phyloP scores from a whole-genome alignment of 2,113 vertebrate species.

The Microcebus griseorufus region DNA sequence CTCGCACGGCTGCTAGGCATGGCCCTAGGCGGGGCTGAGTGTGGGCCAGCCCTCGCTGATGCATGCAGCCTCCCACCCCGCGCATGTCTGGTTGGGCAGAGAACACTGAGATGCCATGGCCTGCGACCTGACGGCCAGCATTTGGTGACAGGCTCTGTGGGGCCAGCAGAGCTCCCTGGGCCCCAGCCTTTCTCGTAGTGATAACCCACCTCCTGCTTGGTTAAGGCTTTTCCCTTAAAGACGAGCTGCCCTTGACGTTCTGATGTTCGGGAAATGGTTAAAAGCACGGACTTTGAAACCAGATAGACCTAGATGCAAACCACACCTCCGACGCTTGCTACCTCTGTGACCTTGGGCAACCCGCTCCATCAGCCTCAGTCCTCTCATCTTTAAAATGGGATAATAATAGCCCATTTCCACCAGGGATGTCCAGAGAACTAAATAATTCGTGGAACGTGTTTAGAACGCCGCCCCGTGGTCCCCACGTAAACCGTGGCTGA shows the following conservation, averaged over 20 bases:
- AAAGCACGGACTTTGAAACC: slow-evolving; percentile 29
- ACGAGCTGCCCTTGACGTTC: neutral
- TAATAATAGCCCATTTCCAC: neutral
- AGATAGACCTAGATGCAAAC: neutral
- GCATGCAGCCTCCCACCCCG: slow-evolving; percentile 65
- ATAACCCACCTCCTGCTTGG: neutral
- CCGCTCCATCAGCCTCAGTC: neutral
- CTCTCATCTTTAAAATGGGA: slow-evolving; percentile 60
- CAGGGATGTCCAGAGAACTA: neutral
- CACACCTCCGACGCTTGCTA: neutral
- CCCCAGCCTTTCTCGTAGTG: neutral
- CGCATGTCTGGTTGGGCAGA: slow-evolving; percentile 12
- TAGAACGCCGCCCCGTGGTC: too few relatives aligned
- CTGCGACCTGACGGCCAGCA: neutral
- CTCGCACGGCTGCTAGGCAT: slow-evolving; percentile 46
- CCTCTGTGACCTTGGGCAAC: neutral
- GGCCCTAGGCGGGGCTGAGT: neutral
- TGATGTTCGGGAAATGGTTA: neutral
- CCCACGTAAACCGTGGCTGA: neutral
- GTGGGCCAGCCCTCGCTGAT: slow-evolving; percentile 47
- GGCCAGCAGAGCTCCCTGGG: neutral
- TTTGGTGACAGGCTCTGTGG: neutral
- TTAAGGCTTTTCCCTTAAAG: neutral
- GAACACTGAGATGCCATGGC: accelerated
- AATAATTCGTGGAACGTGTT: neutral